Evolutionary conservation across 2,113 vertebrate species (phyloP), one percentile per base, ranked within the genome.

Genomic region (Oreochromis spilurus): DNA sequence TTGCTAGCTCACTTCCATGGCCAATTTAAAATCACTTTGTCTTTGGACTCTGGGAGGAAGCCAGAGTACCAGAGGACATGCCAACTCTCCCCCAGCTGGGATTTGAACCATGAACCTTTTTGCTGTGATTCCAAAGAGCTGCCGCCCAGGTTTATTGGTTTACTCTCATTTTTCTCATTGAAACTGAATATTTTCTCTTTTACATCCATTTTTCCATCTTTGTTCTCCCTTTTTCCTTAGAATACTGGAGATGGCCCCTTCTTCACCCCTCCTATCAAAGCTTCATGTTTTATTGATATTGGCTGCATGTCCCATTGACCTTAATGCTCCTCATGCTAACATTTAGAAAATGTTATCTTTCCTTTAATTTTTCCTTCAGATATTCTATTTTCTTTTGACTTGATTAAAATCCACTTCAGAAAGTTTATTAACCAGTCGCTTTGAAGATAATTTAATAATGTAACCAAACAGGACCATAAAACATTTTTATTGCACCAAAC

Each of bases 401-500:
- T 29, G 40, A 75, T 75, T 48, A 75, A 77, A 77, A 31, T 31
- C 14, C 43, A 50, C 70, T 31, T 50, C 16, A 50, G 70, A 29
- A 77, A 77, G 26, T 50, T 77, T 52, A 7, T 17, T 52, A 34
- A n/a, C 10, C 26, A 52, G 26, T 34, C 3, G 6, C 45, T 52
- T 52, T 52, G 45, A 77, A 77, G 72, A 52, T 77, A 52, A 77
- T 77, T 31, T 77, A 77, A n/a, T 77, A 77, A 31, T n/a, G 4
- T 52, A 50, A 31, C 16, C 17, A 77, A 50, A n/a, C 17, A 19
- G 24, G 72, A 77, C 45, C 45, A 52, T 77, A 48, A 50, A 77
- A 31, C 16, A 50, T 77, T 50, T 48, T 72, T 72, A 72, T 48
- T 29, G 21, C 5, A 75, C 24, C 16, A 75, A 48, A 48, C 16